Evolutionary conservation across 2,888 invertebrate species (phyloP).

Genomic region (Spodoptera littoralis): DNA sequence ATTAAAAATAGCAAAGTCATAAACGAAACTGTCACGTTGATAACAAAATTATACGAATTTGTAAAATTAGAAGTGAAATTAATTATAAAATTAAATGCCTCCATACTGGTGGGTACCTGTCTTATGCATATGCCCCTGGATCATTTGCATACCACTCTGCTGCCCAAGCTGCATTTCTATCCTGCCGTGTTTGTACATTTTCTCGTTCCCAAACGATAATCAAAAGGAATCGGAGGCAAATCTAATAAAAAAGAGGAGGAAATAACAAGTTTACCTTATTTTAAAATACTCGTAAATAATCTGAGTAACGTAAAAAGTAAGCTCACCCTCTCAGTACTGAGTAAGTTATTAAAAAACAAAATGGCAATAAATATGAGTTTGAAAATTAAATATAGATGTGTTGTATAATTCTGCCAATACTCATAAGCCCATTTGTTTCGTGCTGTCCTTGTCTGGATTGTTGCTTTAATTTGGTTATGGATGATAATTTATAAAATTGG

Average conservation of each 20-base stretch:
- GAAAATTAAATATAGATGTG: constrained; percentile 19
- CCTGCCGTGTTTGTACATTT: constrained; percentile 22
- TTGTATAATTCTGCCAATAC: constrained; percentile 28
- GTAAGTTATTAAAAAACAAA: background rate
- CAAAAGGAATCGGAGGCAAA: background rate
- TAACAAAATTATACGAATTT: background rate
- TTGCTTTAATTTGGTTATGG: constrained; percentile 16
- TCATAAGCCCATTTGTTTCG: constrained; percentile 35
- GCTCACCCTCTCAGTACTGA: background rate
- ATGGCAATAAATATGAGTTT: background rate
- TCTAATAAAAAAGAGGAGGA: background rate
- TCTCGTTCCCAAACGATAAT: constrained; percentile 2
- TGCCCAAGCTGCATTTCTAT: constrained; percentile 23
- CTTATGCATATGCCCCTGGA: constrained; percentile 39
- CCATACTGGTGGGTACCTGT: constrained; percentile 21
- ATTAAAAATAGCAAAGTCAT: too few relatives aligned
- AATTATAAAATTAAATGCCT: constrained; percentile 19
- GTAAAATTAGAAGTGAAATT: constrained; percentile 19
- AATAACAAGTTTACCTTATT: constrained; percentile 4
- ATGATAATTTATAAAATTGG: background rate
- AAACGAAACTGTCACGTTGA: constrained; percentile 7
- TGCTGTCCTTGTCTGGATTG: constrained; percentile 35
- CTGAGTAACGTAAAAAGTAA: background rate
- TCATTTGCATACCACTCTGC: constrained; percentile 26
- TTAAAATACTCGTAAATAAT: too few relatives aligned